Base-by-base conservation (phyloP, 2,113 vertebrate genomes). In the Aspidoscelis tigris region DNA sequence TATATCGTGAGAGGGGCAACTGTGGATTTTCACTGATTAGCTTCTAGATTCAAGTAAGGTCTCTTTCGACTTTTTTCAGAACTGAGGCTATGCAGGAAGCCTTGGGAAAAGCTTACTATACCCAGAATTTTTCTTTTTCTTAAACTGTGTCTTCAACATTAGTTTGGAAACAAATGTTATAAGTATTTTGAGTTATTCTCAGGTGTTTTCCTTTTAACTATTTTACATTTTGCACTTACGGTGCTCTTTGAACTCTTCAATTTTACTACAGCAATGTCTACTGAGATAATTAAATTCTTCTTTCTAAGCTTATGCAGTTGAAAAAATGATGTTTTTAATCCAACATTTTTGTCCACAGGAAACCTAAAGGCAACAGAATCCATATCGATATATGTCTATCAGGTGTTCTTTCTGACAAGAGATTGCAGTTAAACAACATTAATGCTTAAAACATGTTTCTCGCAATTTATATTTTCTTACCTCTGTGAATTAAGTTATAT, bases 341-440 rank as follows among this genome's bases (percentile, higher is more conserved):
- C 0, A 0, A 2, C 12, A 65, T 77, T 85, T 83, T 58, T 74
- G 2, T 1, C 83, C 78, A 91, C 74, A 87, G 10, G 61, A 82
- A 87, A 50, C 58, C 87, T 84, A 82, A 73, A 72, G 0, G 47
- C 0, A 84, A 71, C 82, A 74, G 20, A 12, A 50, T 68, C 81
- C 33, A 77, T 55, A 89, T 74, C 70, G 84, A 44, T 44, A 89
- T 92, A 87, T 88, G 90, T 84, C 87, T 81, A 83, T 84, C 50
- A 55, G 53, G 91, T 90, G 73, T 39, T 87, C 47, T 84, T 75
- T 71, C 88, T 78, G 44, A 72, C 78, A 66, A 58, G 83, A 64
- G 77, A 84, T 0, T 91, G 76, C 84, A 55, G n/a, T 87, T 71
- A 50, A 47, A 26, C 2, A 0, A 73, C 89, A 84, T 82, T 85